Conservation (phyloP, 2,113 vertebrate species). For the Falco punctatus region DNA sequence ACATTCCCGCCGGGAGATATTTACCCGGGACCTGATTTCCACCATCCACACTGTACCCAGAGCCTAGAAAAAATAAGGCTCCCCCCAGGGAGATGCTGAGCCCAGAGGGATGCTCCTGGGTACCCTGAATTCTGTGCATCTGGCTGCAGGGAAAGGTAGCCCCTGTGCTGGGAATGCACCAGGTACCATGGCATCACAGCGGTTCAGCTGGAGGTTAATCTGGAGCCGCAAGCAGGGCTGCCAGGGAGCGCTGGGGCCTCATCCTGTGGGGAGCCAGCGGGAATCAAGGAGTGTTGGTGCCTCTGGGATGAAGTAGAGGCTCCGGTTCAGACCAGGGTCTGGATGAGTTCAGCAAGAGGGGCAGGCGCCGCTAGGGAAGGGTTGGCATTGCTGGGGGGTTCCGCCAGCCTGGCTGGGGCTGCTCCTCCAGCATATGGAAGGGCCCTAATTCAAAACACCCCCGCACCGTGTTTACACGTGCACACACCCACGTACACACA, state of each 20-base stretch:
- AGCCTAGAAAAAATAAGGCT: neutral
- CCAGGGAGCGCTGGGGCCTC: neutral
- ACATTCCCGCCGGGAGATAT: conserved; percentile 24
- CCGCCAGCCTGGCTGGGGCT: fast-evolving
- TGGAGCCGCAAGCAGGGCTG: fast-evolving
- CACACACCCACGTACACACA: fast-evolving
- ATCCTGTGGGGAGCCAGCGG: neutral
- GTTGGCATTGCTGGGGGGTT: fast-evolving
- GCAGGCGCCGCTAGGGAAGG: fast-evolving
- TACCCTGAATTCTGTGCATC: neutral
- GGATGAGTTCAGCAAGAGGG: neutral
- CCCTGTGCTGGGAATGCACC: fast-evolving
- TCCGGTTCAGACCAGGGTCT: fast-evolving
- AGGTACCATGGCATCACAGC: fast-evolving
- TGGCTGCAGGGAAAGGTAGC: neutral
- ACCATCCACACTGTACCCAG: neutral
- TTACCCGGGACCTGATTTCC: conserved; percentile 33
- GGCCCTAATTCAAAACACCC: neutral
- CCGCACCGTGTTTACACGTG: fast-evolving
- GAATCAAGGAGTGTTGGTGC: neutral
- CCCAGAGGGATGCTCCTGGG: neutral
- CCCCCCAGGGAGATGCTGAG: neutral
- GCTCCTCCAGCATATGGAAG: fast-evolving
- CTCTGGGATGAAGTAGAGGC: neutral
- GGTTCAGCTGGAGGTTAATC: neutral